A percentile compares a stretch with the other conserved stretches of the same genome.
Evolutionary conservation across 2,113 vertebrate species (phyloP).

Genomic region (Nerophis lumbriciformis): DNA sequence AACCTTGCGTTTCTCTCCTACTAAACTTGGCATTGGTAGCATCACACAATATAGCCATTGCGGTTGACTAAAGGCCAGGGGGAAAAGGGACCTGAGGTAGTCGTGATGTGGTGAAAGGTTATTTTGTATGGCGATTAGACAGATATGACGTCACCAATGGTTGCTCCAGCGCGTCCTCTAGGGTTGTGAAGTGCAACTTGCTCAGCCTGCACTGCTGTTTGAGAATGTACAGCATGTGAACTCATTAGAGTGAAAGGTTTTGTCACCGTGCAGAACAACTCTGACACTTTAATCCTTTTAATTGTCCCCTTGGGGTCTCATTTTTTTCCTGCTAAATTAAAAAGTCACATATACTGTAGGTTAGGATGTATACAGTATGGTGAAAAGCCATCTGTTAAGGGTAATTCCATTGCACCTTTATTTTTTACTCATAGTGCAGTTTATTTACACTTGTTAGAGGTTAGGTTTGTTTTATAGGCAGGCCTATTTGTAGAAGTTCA

Average conservation of each 20-base stretch:
- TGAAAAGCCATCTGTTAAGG: neutral
- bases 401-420: too few relatives aligned
- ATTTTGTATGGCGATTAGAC: neutral
- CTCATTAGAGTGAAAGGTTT: neutral
- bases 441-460: too few relatives aligned
- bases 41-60: neutral
- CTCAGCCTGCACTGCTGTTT: neutral
- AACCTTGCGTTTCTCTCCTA: too few relatives aligned
- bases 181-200: neutral
- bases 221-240: neutral
- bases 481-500: too few relatives aligned
- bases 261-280: neutral
- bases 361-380: neutral
- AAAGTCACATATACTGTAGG: neutral
- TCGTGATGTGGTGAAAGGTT: neutral
- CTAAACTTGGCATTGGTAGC: too few relatives aligned
- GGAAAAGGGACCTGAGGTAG: neutral
- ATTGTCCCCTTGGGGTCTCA: neutral
- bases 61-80: slow-evolving; percentile 2
- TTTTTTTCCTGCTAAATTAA: neutral
- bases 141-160: neutral
- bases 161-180: neutral
- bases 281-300: neutral
- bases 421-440: too few relatives aligned
- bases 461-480: too few relatives aligned